Evolutionary conservation across 2,797 vertebrate genomes (phyloP), one percentile per base, ranked within the genome.

Genomic region (Capromys pilorides): DNA sequence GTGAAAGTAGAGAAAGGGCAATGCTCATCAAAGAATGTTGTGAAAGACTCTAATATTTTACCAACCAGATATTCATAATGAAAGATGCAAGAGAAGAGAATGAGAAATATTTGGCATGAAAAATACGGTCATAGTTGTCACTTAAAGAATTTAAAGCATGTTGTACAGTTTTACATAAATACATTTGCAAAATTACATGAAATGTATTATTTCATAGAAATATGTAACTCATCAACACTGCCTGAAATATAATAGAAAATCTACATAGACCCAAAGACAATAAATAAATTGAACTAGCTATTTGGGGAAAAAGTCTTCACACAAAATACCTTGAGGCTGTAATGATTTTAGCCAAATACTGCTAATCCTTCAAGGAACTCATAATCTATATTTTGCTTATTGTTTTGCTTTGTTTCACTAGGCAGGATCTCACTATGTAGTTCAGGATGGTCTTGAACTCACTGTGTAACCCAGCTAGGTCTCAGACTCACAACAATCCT

Each of bases 101-200:
- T n/a, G n/a, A n/a, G n/a, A n/a, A n/a, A n/a, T n/a, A n/a, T n/a
- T 83, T 92, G 39, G 54, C n/a, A 59, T 86, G 57, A 84, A 88
- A 93, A 90, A 62, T 78, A 59, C 0, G 71, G 11, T 71, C 4
- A 77, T 5, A 67, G 33, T 66, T 57, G 45, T 90, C 22, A 86
- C 39, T 64, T 90, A 90, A 82, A 89, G 33, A 90, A 90, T 59
- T 51, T 21, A 79, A 91, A 66, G 9, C 28, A 67, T 80, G 16
- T 79, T 86, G 26, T 12, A 24, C 11, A 82, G 7, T 14, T 80
- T 80, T n/a, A n/a, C n/a, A n/a, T n/a, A n/a, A n/a, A n/a, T n/a
- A n/a, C n/a, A n/a, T n/a, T n/a, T 94, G 92, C 45, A 94, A 86
- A 90, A 67, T 59, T 88, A 67, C 26, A 78, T 79, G 45, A 92